A percentile compares a stretch with the other conserved stretches of the same genome.
Evolutionary conservation across 2,797 vertebrate genomes (phyloP).

Genomic region (Meriones psammophilus): DNA sequence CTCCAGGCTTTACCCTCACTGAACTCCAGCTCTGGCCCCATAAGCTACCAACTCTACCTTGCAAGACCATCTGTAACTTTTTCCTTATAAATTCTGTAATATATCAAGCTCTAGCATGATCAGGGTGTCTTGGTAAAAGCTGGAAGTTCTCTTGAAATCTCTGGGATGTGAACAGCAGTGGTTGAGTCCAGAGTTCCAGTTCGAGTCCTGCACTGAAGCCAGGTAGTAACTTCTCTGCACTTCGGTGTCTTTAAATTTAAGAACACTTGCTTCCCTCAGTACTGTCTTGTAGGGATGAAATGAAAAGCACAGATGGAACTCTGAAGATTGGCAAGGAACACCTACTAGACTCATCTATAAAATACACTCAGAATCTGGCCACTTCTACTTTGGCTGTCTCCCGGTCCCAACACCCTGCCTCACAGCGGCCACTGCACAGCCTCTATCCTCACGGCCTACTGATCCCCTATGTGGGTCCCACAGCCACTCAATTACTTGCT

Average conservation of each 20-base stretch:
- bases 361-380: background rate
- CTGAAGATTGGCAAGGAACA: background rate
- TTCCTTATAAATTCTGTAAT: slow-evolving; percentile 24
- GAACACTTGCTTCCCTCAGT: background rate
- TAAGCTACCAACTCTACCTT: background rate
- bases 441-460: background rate
- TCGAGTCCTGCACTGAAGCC: background rate
- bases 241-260: background rate
- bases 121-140: background rate
- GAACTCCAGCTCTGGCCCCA: background rate
- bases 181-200: background rate
- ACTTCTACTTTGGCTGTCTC: background rate
- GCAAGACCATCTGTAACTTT: background rate
- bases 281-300: background rate
- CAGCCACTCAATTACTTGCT: background rate
- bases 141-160: background rate
- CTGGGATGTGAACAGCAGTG: background rate
- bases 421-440: background rate
- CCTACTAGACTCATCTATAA: background rate
- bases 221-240: background rate
- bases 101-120: background rate
- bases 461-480: background rate
- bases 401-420: background rate
- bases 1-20: background rate
- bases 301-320: slow-evolving; percentile 4